Evolutionary conservation across 2,888 invertebrate species (phyloP).

Genomic region (Brachycybe producta): DNA sequence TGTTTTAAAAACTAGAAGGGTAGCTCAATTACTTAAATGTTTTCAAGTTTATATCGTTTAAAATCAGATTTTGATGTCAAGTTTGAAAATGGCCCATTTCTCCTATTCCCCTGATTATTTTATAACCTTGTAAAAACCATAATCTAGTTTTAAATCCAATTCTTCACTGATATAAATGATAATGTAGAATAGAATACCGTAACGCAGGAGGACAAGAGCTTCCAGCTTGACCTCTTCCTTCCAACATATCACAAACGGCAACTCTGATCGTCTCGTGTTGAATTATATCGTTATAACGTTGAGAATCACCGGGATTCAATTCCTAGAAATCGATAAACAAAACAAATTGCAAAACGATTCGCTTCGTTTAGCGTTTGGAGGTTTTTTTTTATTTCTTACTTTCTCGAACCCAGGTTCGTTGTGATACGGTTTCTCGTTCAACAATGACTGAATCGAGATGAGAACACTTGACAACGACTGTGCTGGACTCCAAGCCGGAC

Average conservation of each 20-base stretch:
- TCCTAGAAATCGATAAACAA: constrained; percentile 7
- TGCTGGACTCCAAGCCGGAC: constrained; percentile 46
- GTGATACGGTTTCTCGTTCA: constrained; percentile 49
- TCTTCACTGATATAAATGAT: neutral
- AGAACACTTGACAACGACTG: constrained; percentile 42
- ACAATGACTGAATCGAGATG: constrained; percentile 45
- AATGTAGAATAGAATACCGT: neutral
- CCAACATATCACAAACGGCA: constrained; percentile 44
- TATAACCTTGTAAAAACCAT: no score
- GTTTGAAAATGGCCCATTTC: no score
- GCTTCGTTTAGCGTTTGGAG: no score
- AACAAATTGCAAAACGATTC: neutral
- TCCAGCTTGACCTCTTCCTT: constrained; percentile 28
- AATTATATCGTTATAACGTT: constrained; percentile 42
- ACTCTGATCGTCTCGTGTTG: constrained; percentile 44
- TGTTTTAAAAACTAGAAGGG: neutral
- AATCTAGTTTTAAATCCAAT: neutral
- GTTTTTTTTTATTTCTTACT: no score
- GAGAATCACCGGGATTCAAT: constrained; percentile 40
- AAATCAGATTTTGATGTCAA: no score
- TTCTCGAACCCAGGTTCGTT: constrained; percentile 49
- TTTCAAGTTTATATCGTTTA: no score
- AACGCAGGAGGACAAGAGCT: constrained; percentile 29
- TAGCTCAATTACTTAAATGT: no score
- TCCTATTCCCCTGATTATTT: no score